These are phyloP conservation scores for Leucophenga maculata DNA, from an alignment of 2,888 invertebrate species.

Conservation along the genomic window DNA sequence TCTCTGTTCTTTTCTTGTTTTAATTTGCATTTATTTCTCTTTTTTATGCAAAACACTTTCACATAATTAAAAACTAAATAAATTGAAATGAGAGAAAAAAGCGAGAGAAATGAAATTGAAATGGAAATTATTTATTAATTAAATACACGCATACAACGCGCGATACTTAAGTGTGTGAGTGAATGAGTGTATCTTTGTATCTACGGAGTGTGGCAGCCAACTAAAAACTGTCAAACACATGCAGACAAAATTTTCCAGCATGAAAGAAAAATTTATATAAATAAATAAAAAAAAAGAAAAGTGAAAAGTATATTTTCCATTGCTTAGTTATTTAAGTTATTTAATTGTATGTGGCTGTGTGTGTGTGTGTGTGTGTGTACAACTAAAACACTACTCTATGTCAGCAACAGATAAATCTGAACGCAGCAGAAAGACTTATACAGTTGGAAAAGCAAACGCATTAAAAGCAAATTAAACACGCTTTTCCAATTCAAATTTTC, in stretches of 20 bases:
- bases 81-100: slow-evolving; percentile 47
- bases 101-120: slow-evolving; percentile 56
- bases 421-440: too few species aligned
- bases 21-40: slow-evolving; percentile 23
- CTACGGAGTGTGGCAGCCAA: not conserved
- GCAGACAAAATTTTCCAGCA: not conserved
- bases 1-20: slow-evolving; percentile 47
- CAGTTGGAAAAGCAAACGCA: not conserved
- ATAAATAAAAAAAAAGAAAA: slow-evolving; percentile 45
- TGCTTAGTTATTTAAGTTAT: not conserved
- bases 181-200: too few species aligned
- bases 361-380: not conserved
- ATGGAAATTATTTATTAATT: slow-evolving; percentile 64
- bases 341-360: too few species aligned
- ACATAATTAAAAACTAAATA: slow-evolving; percentile 51
- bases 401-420: slow-evolving; percentile 2
- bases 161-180: not conserved
- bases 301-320: slow-evolving; percentile 14
- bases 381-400: not conserved
- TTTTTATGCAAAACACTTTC: slow-evolving; percentile 31
- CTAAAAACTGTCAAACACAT: slow-evolving; percentile 6
- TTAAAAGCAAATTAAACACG: slow-evolving; percentile 15
- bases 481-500: slow-evolving; percentile 13
- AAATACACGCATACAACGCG: slow-evolving; percentile 20
- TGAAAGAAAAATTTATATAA: too few species aligned